A percentile compares a stretch with the other conserved stretches of the same genome.
These are phyloP conservation scores for Drosophila willistoni DNA, from an alignment of 1,140 invertebrate genomes.

Conservation along the genomic window DNA sequence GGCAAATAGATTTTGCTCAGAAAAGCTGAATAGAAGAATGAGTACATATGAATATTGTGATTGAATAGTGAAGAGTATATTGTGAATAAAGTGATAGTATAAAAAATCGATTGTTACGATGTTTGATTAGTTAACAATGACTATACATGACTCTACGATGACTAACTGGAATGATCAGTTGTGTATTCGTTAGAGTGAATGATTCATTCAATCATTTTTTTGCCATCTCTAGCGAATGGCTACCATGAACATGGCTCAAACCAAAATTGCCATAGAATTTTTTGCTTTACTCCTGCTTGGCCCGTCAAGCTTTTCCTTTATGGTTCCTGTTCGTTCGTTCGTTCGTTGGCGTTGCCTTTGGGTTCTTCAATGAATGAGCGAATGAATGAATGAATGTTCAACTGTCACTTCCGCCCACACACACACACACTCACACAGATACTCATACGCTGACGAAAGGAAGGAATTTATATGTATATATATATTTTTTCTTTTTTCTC, in stretches of 20 bases:
- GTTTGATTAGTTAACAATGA: too few species aligned
- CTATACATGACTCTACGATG: too few species aligned
- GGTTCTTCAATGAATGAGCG: conserved; percentile 59
- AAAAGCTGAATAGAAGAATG: too few species aligned
- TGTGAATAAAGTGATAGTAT: too few species aligned
- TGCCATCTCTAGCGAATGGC: conserved; percentile 28
- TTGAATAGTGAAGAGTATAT: too few species aligned
- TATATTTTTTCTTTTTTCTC: not conserved
- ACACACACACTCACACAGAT: conserved; percentile 40
- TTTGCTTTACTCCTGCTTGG: conserved; percentile 27
- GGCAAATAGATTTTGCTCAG: too few species aligned
- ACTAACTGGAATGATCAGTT: too few species aligned
- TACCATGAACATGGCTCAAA: conserved; percentile 15
- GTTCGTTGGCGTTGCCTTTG: conserved; percentile 61
- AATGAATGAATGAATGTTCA: conserved; percentile 78
- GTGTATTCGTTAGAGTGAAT: not conserved
- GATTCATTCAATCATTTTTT: not conserved
- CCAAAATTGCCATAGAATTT: conserved; percentile 73
- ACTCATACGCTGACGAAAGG: conserved; percentile 21
- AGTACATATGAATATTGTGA: too few species aligned
- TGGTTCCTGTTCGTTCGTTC: conserved; percentile 52
- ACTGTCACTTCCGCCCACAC: conserved; percentile 73
- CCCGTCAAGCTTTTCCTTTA: conserved; percentile 74
- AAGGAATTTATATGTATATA: conserved; percentile 11
- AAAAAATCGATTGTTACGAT: too few species aligned